A percentile compares a stretch with the other conserved stretches of the same genome.
These are phyloP conservation scores for Drosophila takahashii DNA, from an alignment of 1,140 invertebrate species.

Conservation along the genomic window DNA sequence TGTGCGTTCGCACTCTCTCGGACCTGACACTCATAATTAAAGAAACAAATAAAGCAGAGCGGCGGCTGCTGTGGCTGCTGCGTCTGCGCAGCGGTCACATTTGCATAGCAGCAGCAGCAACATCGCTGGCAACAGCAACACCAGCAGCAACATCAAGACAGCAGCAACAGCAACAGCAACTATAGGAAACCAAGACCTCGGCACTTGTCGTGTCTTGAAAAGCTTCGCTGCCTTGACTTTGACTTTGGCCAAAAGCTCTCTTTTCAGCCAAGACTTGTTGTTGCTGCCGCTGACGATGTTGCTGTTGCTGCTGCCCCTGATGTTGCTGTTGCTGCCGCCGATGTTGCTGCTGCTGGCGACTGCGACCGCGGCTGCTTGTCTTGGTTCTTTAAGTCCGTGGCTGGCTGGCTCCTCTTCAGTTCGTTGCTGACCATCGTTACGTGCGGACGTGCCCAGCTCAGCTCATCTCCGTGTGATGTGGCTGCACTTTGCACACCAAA, in stretches of 20 bases:
- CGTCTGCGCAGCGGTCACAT: conserved; percentile 30
- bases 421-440: conserved; percentile 84
- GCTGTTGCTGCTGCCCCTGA: conserved; percentile 32
- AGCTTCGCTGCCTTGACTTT: conserved; percentile 64
- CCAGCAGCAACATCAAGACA: conserved; percentile 10
- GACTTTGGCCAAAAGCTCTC: conserved; percentile 45
- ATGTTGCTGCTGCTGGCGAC: conserved; percentile 56
- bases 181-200: conserved; percentile 35
- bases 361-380: conserved; percentile 71
- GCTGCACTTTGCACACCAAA: conserved; percentile 56
- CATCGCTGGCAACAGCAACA: conserved; percentile 15
- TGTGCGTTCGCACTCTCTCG: conserved; percentile 72
- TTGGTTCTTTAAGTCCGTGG: conserved; percentile 84
- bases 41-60: conserved; percentile 79
- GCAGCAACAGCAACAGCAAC: conserved; percentile 30
- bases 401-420: conserved; percentile 84
- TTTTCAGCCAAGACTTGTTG: conserved; percentile 21
- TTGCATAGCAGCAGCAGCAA: conserved; percentile 56
- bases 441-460: conserved; percentile 83
- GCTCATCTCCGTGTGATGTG: conserved; percentile 55
- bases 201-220: conserved; percentile 76
- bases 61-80: not conserved
- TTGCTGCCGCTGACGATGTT: conserved; percentile 10
- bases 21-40: conserved; percentile 83
- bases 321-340: conserved; percentile 30